Evolutionary conservation across 2,113 vertebrate species (phyloP).

Genomic region (Sminthopsis crassicaudata): DNA sequence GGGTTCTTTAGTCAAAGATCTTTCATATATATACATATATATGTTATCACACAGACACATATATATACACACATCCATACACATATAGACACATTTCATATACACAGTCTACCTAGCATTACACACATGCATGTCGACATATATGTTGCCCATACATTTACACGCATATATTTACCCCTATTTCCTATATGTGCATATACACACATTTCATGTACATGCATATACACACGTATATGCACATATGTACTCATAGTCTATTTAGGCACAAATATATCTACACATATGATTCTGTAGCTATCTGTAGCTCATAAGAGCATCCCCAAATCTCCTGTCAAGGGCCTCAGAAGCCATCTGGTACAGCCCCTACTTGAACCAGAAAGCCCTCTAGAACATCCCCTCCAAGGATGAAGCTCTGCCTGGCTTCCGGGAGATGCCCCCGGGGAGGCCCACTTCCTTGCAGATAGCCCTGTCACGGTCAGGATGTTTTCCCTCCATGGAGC

Average conservation of each 20-base stretch:
- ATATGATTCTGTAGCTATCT: conserved; percentile 38
- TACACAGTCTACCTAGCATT: no score
- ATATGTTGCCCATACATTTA: no score
- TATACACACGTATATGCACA: no score
- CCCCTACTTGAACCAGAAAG: neutral
- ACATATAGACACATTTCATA: no score
- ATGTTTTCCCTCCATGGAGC: neutral
- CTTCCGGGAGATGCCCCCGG: neutral
- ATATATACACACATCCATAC: no score
- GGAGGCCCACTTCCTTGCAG: neutral
- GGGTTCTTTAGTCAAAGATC: neutral
- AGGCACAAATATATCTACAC: neutral
- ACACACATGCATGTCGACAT: no score
- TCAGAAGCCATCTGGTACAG: neutral
- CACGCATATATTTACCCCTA: no score
- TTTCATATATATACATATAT: neutral
- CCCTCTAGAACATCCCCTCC: neutral
- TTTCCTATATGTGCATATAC: no score
- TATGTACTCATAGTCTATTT: no score
- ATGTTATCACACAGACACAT: no score
- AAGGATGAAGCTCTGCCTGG: neutral
- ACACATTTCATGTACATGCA: no score
- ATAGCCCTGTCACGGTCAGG: neutral
- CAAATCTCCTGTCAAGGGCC: neutral
- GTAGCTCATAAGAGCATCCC: neutral